Evolutionary conservation across 2,797 vertebrate species (phyloP).

Genomic region (Acomys russatus): DNA sequence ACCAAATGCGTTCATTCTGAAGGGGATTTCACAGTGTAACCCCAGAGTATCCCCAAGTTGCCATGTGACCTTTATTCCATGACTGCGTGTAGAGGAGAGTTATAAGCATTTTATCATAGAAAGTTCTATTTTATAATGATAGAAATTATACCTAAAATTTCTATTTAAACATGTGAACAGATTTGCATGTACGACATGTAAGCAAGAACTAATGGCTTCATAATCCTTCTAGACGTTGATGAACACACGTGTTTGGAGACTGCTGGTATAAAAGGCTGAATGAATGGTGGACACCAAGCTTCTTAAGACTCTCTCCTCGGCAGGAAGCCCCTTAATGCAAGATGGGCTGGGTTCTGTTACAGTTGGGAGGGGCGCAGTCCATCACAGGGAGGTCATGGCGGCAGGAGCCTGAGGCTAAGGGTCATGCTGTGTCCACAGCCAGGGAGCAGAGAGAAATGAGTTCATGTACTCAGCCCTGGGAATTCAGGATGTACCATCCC

Average conservation of each 20-base stretch:
- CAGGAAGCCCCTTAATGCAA: not conserved
- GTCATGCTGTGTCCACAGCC: not conserved
- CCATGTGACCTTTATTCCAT: not conserved
- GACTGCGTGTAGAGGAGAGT: not conserved
- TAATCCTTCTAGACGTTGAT: not conserved
- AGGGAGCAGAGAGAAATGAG: not conserved
- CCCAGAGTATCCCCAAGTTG: not conserved
- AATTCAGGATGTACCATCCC: not conserved
- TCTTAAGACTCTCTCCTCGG: not conserved
- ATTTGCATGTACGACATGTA: not conserved
- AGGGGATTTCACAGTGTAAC: accelerated
- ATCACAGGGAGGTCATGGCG: not conserved
- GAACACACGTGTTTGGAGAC: not conserved
- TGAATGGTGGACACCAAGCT: not conserved
- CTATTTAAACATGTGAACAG: slow-evolving; percentile 1
- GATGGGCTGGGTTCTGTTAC: not conserved
- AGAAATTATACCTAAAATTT: slow-evolving; percentile 29
- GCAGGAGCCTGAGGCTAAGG: not conserved
- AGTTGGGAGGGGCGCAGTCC: not conserved
- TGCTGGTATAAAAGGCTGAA: not conserved
- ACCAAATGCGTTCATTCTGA: not conserved
- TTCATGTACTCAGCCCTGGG: too few species aligned
- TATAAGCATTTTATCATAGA: slow-evolving; percentile 1
- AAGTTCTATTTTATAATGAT: slow-evolving; percentile 4
- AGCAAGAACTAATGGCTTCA: not conserved